These are phyloP conservation scores for Nettapus auritus DNA, from an alignment of 2,113 vertebrate genomes.

Conservation along the genomic window DNA sequence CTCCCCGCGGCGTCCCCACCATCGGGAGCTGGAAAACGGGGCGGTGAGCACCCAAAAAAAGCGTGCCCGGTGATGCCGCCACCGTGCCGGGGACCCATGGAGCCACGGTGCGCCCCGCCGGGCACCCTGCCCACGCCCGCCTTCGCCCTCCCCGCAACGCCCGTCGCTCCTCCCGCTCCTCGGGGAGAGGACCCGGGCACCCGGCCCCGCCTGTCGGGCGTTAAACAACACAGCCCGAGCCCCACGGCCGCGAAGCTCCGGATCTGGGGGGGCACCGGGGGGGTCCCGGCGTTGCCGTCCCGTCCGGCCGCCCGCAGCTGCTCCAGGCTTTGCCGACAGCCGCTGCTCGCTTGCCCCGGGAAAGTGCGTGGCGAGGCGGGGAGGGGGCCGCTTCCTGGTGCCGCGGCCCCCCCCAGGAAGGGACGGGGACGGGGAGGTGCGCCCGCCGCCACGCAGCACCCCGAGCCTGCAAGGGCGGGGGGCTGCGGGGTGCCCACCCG, in stretches of 20 bases:
- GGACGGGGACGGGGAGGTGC: background rate
- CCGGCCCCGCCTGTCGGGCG: background rate
- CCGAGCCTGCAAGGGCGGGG: background rate
- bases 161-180: background rate
- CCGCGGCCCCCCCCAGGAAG: background rate
- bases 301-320: background rate
- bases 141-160: background rate
- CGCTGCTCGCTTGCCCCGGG: background rate
- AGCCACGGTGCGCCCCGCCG: background rate
- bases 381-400: background rate
- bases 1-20: background rate
- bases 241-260: background rate
- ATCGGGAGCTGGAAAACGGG: background rate
- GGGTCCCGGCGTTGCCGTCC: background rate
- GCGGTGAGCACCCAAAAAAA: no score
- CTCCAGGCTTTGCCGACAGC: background rate
- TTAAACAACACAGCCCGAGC: background rate
- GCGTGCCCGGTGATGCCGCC: no score
- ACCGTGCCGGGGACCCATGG: no score
- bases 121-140: background rate
- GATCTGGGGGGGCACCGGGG: background rate
- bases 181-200: background rate
- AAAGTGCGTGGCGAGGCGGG: background rate
- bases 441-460: background rate
- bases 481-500: no score